These are phyloP conservation scores for Cherax destructor DNA, from an alignment of 1,140 invertebrate species.

Conservation along the genomic window DNA sequence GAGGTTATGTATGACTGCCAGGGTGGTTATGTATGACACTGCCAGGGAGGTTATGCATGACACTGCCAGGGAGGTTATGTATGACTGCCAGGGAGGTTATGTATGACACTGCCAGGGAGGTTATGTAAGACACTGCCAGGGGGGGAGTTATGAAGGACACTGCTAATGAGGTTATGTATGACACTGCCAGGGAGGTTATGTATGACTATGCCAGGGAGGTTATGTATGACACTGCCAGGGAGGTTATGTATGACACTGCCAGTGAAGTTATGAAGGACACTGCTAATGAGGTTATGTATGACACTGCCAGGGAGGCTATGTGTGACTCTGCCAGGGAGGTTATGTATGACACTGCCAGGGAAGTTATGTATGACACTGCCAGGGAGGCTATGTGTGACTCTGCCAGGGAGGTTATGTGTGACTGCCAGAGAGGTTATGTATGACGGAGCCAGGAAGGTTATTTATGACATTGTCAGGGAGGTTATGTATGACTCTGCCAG, in stretches of 20 bases:
- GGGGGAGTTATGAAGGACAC: neutral
- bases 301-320: neutral
- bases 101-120: neutral
- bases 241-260: no score
- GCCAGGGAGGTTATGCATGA: neutral
- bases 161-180: neutral
- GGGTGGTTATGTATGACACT: neutral
- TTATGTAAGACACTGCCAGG: no score
- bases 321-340: neutral
- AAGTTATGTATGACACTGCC: neutral
- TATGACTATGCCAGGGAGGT: neutral
- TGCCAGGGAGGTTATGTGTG: neutral
- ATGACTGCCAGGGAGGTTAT: neutral
- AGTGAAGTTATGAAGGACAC: no score
- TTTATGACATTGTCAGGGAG: neutral
- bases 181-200: neutral
- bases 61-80: neutral
- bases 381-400: neutral
- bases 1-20: neutral
- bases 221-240: no score
- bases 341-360: neutral
- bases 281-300: neutral
- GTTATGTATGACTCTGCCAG: neutral
- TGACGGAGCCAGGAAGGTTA: neutral
- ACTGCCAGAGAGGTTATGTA: neutral